phyloP scores from a whole-genome alignment of 2,888 invertebrate genomes.

The Apantesis nais region DNA sequence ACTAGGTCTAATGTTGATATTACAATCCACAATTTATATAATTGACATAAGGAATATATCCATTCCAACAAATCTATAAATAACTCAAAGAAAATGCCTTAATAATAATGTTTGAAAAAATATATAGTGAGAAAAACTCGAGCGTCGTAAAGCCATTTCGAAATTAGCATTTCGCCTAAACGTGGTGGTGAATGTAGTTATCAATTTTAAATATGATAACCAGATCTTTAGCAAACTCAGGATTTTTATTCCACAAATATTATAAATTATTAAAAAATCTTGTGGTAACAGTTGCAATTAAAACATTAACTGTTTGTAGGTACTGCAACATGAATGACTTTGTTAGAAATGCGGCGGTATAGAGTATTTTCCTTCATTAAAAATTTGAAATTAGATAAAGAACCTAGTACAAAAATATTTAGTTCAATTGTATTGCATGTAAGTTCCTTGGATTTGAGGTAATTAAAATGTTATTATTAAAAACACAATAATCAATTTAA shows the following conservation, averaged over 20 bases:
- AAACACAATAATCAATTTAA: too few relatives aligned
- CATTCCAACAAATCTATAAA: background rate
- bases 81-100: background rate
- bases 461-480: too few relatives aligned
- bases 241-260: constrained; percentile 10
- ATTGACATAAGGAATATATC: too few relatives aligned
- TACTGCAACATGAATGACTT: background rate
- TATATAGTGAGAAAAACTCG: constrained; percentile 24
- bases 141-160: constrained; percentile 37
- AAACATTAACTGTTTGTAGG: background rate
- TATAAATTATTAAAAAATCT: background rate
- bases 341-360: background rate
- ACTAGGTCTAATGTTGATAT: background rate
- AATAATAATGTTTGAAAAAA: constrained; percentile 26
- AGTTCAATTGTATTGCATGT: too few relatives aligned
- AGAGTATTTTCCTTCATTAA: background rate
- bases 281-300: background rate
- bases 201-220: constrained; percentile 32
- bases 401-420: too few relatives aligned
- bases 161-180: constrained; percentile 47
- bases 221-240: constrained; percentile 2
- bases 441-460: too few relatives aligned
- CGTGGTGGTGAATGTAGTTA: constrained; percentile 42
- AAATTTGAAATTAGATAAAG: too few relatives aligned
- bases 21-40: too few relatives aligned